Base-by-base conservation (phyloP, 2,888 invertebrate genomes). In the Gymnoscelis rufifasciata region DNA sequence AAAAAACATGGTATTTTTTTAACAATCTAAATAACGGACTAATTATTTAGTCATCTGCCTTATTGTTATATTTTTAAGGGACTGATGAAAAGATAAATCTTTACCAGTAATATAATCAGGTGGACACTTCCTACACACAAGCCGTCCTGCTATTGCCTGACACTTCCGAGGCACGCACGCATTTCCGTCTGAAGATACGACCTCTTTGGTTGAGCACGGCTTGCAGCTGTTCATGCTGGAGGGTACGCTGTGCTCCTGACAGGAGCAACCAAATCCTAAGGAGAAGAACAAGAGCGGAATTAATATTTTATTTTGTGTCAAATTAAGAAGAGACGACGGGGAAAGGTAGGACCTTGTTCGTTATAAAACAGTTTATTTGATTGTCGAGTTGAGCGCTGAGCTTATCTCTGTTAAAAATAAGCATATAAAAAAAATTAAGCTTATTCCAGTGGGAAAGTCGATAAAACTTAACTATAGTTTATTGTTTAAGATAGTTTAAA, bases 91-190 rank as follows among this genome's bases (percentile, higher is more conserved):
- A 13, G 7, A 7, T 12, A 26, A 8, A 13, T 14, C 7, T 27
- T 38, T 50, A 87, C 87, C 80, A 29, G 78, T 71, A 31, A 88
- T 71, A 41, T 80, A 83, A 52, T 84, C 86, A n/a, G 45, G 59
- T 0, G 86, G 83, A 45, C 87, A 88, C 41, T 79, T 83, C 47
- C 82, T 76, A 43, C 87, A 88, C 0, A 73, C 74, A 8, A 78
- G 58, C 30, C 68, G 71, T 1, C 81, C 80, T 0, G 68, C 54
- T 0, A 64, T 56, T 35, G 61, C 68, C 53, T 86, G 84, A 52
- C 88, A 88, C 2, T 74, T 68, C 1, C 88, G 66, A 0, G 80
- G 77, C 7, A 89, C 81, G 41, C 89, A 89, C 0, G 69, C 47
- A 0, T 51, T 51, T 1, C 83, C 78, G 33, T 87, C 87, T 0